These are phyloP conservation scores for Grapholita molesta DNA, from an alignment of 1,140 invertebrate genomes.

Conservation along the genomic window DNA sequence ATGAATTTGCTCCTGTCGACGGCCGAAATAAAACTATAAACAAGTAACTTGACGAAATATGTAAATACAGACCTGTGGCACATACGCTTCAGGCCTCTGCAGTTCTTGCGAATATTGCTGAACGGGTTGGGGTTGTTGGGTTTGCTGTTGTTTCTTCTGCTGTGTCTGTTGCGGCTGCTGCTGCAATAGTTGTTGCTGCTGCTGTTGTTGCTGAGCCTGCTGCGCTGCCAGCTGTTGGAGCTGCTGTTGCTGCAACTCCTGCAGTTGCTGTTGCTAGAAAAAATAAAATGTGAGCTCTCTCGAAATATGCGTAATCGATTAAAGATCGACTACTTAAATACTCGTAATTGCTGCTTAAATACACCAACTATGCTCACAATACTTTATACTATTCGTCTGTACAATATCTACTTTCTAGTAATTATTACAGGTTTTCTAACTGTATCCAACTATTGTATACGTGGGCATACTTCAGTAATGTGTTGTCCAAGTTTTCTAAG, in stretches of 20 bases:
- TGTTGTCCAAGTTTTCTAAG: slow-evolving; percentile 48
- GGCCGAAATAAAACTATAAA: too few relatives aligned
- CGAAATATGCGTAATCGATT: background rate
- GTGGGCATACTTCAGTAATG: slow-evolving; percentile 44
- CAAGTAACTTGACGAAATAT: background rate
- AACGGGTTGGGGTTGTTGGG: slow-evolving; percentile 41
- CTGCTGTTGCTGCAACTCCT: slow-evolving; percentile 63
- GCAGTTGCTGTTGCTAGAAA: slow-evolving; percentile 43
- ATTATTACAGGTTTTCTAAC: background rate
- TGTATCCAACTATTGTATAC: background rate
- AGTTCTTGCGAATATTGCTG: slow-evolving; percentile 49
- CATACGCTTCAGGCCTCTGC: slow-evolving; percentile 53
- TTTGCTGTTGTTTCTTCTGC: slow-evolving; percentile 34
- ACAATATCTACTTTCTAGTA: background rate
- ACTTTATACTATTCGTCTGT: background rate
- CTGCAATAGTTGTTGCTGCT: slow-evolving; percentile 46
- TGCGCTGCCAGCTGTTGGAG: slow-evolving; percentile 59
- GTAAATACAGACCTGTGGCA: slow-evolving; percentile 40
- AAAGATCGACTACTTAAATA: background rate
- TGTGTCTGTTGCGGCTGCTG: slow-evolving; percentile 42
- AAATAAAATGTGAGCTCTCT: slow-evolving; percentile 10
- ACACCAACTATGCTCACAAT: slow-evolving; percentile 18
- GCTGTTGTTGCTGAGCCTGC: slow-evolving; percentile 66
- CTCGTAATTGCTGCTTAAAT: slow-evolving; percentile 1
- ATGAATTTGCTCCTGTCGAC: too few relatives aligned